Conservation (phyloP, 1,140 invertebrate genomes). For the Cydia pomonella region DNA sequence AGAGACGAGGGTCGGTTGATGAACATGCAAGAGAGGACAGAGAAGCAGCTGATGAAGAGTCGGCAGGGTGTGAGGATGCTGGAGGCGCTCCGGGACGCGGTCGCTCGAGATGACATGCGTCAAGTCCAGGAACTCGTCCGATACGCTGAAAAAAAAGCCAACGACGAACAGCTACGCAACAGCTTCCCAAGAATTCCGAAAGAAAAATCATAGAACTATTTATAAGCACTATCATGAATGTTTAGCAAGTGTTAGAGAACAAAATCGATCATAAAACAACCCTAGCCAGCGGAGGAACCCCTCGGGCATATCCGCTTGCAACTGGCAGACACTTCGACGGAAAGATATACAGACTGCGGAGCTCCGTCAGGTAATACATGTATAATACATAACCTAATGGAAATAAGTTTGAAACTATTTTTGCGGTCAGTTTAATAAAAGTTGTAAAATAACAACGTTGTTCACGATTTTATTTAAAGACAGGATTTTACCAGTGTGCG, state of each 20-base stretch:
- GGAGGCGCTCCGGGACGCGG: conserved; percentile 45
- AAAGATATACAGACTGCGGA: conserved; percentile 17
- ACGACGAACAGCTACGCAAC: neutral
- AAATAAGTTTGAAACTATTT: conserved; percentile 6
- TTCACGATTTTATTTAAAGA: neutral
- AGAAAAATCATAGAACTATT: neutral
- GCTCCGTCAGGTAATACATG: conserved; percentile 14
- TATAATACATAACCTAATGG: neutral
- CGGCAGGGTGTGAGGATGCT: conserved; percentile 51
- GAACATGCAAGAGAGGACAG: conserved; percentile 54
- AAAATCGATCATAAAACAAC: conserved; percentile 28
- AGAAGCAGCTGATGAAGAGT: conserved; percentile 58
- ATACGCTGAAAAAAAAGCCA: conserved; percentile 33
- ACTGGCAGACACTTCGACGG: conserved; percentile 26
- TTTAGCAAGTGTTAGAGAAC: conserved; percentile 11
- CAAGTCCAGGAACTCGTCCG: conserved; percentile 38
- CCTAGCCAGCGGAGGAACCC: neutral
- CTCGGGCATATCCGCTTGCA: conserved; percentile 24
- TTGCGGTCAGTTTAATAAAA: neutral
- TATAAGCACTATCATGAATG: neutral
- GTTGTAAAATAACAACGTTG: neutral
- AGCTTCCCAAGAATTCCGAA: neutral
- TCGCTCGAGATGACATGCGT: conserved; percentile 39
- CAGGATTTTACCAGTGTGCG: too few relatives aligned
- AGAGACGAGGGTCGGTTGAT: conserved; percentile 54